Evolutionary conservation across 2,797 vertebrate genomes (phyloP).

Genomic region (Silurus lanzhouensis): DNA sequence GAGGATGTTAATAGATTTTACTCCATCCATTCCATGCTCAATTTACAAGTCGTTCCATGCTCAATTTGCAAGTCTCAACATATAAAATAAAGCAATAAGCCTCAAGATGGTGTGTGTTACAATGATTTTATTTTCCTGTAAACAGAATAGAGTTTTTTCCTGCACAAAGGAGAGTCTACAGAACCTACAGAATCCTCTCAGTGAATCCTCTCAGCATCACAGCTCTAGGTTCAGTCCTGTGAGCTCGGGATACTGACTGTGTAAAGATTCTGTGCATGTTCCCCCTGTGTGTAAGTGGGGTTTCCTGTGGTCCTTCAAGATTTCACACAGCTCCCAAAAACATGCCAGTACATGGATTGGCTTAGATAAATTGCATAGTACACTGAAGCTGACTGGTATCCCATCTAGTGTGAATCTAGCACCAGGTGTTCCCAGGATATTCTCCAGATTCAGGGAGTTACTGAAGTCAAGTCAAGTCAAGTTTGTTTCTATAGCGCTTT

Average conservation of each 20-base stretch:
- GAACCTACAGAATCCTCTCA: not conserved
- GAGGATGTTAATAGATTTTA: not conserved
- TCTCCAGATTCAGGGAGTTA: not conserved
- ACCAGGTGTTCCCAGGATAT: no score
- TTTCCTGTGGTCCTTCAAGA: not conserved
- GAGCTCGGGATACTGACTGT: not conserved
- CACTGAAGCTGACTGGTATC: not conserved
- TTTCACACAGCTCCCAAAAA: not conserved
- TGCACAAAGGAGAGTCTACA: not conserved
- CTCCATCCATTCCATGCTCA: slow-evolving; percentile 10
- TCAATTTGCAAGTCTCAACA: slow-evolving; percentile 6
- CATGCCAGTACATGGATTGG: not conserved
- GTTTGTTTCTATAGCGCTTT: no score
- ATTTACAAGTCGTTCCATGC: not conserved
- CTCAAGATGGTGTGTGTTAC: not conserved
- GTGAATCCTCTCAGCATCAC: not conserved
- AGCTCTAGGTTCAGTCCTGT: not conserved
- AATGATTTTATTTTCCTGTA: slow-evolving; percentile 6
- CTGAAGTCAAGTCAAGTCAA: not conserved
- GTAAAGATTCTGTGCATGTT: not conserved
- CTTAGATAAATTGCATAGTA: not conserved
- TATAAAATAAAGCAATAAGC: not conserved
- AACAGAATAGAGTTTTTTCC: not conserved
- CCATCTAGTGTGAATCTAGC: not conserved
- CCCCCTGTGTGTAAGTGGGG: not conserved